Conservation (phyloP, 2,113 vertebrate genomes). For the Nibea albiflora region DNA sequence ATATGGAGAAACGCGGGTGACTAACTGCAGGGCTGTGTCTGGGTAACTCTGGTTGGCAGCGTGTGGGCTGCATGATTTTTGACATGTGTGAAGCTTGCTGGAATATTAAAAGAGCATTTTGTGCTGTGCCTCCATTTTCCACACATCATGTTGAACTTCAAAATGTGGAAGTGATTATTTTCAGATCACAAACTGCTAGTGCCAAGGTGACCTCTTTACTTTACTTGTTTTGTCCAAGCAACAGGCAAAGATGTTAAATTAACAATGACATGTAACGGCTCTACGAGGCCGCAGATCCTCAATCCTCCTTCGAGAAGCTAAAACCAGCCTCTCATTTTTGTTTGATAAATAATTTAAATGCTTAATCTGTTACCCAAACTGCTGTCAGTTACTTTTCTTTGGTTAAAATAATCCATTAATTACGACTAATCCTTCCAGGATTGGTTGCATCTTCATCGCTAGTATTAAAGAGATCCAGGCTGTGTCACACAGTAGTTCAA, state of each 20-base stretch:
- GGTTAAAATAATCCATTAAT: not conserved
- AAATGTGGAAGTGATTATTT: too few species aligned
- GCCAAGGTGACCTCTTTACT: not conserved
- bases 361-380: not conserved
- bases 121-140: not conserved
- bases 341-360: not conserved
- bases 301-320: not conserved
- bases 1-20: slow-evolving; percentile 28
- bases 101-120: not conserved
- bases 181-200: too few species aligned
- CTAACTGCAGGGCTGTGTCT: slow-evolving; percentile 6
- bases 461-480: not conserved
- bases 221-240: not conserved
- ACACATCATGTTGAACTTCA: too few species aligned
- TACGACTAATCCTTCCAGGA: not conserved
- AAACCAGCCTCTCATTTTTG: not conserved
- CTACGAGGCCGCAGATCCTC: not conserved
- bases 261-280: not conserved
- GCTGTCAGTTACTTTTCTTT: not conserved
- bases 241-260: not conserved
- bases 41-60: slow-evolving; percentile 35
- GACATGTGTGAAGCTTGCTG: slow-evolving; percentile 19
- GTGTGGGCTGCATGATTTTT: slow-evolving; percentile 3
- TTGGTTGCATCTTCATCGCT: not conserved
- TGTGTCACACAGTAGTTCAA: not conserved